phyloP scores from a whole-genome alignment of 2,888 invertebrate species.

The Proisotoma minuta region DNA sequence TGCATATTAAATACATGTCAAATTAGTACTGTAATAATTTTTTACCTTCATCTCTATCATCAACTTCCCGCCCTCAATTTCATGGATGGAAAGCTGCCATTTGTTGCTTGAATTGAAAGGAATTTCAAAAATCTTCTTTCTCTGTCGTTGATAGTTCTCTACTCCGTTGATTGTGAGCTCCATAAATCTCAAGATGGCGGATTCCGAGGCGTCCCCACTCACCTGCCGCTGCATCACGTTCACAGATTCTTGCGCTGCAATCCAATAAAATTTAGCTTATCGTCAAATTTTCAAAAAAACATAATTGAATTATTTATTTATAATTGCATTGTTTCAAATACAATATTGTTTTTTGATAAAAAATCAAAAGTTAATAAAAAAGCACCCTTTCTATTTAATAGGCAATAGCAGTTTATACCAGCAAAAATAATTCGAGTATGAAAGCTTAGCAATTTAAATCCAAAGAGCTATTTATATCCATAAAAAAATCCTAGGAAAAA shows the following conservation, averaged over 20 bases:
- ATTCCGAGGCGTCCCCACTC: slow-evolving; percentile 65
- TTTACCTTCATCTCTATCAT: slow-evolving; percentile 95
- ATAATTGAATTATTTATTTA: too few species aligned
- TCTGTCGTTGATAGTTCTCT: slow-evolving; percentile 53
- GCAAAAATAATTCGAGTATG: too few species aligned
- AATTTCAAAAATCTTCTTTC: slow-evolving; percentile 61
- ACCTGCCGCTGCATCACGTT: slow-evolving; percentile 57
- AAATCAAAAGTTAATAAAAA: too few species aligned
- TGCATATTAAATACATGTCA: neutral
- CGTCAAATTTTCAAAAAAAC: slow-evolving; percentile 54
- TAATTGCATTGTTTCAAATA: too few species aligned
- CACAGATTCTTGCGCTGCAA: too few species aligned
- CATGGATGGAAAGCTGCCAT: slow-evolving; percentile 66
- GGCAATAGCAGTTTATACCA: too few species aligned
- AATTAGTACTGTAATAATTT: neutral
- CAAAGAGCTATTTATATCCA: too few species aligned
- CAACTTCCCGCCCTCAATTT: slow-evolving; percentile 66
- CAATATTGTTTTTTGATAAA: too few species aligned
- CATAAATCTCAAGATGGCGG: slow-evolving; percentile 62
- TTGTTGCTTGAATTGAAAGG: slow-evolving; percentile 65
- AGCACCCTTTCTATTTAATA: too few species aligned
- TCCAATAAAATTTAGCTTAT: too few species aligned
- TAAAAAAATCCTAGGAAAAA: too few species aligned
- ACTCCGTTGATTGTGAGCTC: slow-evolving; percentile 60
- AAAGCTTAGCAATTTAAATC: too few species aligned